Percentiles rank a stretch among this genome's conserved stretches.
Evolutionary conservation across 2,113 vertebrate species (phyloP).

Genomic region (Pavo muticus): DNA sequence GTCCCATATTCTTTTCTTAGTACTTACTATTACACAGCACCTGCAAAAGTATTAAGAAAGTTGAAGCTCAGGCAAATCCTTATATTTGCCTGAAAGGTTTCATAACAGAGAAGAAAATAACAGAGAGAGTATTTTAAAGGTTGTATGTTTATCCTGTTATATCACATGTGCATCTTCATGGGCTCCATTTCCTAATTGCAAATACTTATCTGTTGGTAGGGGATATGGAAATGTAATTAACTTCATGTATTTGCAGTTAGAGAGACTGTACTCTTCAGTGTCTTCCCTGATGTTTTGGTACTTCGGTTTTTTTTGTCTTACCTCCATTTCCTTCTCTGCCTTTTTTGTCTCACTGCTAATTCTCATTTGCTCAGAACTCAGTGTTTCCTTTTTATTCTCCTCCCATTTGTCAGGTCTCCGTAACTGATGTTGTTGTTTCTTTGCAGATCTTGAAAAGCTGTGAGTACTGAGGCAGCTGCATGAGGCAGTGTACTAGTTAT

Average conservation of each 20-base stretch:
- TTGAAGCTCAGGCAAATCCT: not conserved
- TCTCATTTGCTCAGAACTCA: not conserved
- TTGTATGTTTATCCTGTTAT: not conserved
- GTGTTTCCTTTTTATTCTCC: not conserved
- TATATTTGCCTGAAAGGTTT: not conserved
- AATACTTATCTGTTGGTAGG: not conserved
- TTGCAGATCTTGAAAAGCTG: conserved; percentile 7
- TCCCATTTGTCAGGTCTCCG: not conserved
- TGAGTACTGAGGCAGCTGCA: conserved; percentile 26
- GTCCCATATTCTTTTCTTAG: not conserved
- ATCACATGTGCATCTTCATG: not conserved
- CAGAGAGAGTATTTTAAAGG: not conserved
- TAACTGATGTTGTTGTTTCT: conserved; percentile 34
- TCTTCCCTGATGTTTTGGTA: not conserved
- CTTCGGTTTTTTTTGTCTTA: not conserved
- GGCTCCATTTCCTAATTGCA: not conserved
- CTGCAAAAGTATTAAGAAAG: not conserved
- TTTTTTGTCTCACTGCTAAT: not conserved
- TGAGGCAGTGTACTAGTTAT: conserved; percentile 18
- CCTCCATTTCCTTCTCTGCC: not conserved
- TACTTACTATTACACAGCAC: not conserved
- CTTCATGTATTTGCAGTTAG: not conserved
- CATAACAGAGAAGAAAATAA: not conserved
- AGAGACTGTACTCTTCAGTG: not conserved
- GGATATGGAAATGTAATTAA: not conserved